phyloP scores from a whole-genome alignment of 2,797 vertebrate genomes.

The Sardinella longiceps region DNA sequence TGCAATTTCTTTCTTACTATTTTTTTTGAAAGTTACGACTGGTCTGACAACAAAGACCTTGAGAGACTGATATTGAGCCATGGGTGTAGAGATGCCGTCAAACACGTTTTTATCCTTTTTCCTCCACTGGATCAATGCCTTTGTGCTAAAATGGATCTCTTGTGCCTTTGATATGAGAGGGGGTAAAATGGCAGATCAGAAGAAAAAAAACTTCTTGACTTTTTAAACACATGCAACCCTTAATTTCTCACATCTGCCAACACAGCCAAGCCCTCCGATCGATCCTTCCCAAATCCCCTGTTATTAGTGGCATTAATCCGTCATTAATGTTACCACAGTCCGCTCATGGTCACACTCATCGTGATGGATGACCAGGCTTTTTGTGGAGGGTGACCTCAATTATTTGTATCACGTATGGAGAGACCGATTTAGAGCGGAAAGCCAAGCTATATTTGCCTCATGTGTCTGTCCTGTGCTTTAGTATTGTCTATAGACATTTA shows the following conservation, averaged over 20 bases:
- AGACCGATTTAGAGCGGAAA: neutral
- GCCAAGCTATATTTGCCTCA: constrained; percentile 5
- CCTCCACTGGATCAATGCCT: neutral
- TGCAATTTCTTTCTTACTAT: neutral
- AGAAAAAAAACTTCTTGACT: neutral
- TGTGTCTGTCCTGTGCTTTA: neutral
- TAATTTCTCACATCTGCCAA: neutral
- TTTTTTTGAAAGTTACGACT: neutral
- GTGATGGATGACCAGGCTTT: constrained; percentile 2
- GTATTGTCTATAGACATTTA: neutral
- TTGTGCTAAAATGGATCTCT: neutral
- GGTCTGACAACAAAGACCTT: neutral
- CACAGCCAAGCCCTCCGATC: neutral
- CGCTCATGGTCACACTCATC: neutral
- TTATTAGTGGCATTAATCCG: constrained; percentile 21
- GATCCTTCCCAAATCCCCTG: constrained; percentile 11
- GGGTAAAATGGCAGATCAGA: neutral
- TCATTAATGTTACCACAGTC: neutral
- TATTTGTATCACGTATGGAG: neutral
- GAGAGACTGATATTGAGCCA: neutral
- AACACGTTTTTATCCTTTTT: neutral
- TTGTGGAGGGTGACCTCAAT: constrained; percentile 6
- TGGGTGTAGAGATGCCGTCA: neutral
- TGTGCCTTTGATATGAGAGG: neutral
- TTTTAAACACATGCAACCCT: neutral